Conservation (phyloP, 2,113 vertebrate species). For the Sphaerodactylus townsendi region DNA sequence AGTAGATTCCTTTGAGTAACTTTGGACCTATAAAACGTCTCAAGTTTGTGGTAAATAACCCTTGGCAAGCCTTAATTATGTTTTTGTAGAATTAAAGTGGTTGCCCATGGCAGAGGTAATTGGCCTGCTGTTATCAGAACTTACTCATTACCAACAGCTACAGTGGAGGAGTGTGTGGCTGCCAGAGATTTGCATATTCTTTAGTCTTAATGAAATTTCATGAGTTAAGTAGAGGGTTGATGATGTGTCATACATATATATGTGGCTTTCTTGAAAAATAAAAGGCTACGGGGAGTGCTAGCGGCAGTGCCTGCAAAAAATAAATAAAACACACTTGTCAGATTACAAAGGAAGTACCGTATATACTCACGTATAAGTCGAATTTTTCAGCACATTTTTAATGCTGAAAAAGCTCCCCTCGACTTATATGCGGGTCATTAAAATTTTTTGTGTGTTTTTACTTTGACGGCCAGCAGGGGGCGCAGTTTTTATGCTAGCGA, state of each 20-base stretch:
- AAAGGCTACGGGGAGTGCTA: too few species aligned
- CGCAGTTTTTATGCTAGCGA: too few species aligned
- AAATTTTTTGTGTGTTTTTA: too few species aligned
- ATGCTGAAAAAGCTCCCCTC: too few species aligned
- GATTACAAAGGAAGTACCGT: not conserved
- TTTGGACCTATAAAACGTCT: not conserved
- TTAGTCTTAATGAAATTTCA: not conserved
- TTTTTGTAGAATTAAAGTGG: not conserved
- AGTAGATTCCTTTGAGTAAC: not conserved
- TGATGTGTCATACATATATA: not conserved
- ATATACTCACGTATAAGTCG: too few species aligned
- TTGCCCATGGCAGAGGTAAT: too few species aligned
- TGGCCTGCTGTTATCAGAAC: too few species aligned
- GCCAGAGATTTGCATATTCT: not conserved
- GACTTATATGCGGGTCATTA: too few species aligned
- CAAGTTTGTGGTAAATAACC: not conserved
- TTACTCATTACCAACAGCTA: too few species aligned
- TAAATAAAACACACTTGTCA: not conserved
- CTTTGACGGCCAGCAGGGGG: too few species aligned
- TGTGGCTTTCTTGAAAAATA: not conserved
- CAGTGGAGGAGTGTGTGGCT: not conserved
- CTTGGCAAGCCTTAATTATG: not conserved
- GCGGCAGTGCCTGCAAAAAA: not conserved
- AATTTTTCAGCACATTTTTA: too few species aligned
- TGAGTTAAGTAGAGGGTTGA: not conserved